Evolutionary conservation across 1,140 invertebrate species (phyloP), one percentile per base, ranked within the genome.

Genomic region (Apis florea): DNA sequence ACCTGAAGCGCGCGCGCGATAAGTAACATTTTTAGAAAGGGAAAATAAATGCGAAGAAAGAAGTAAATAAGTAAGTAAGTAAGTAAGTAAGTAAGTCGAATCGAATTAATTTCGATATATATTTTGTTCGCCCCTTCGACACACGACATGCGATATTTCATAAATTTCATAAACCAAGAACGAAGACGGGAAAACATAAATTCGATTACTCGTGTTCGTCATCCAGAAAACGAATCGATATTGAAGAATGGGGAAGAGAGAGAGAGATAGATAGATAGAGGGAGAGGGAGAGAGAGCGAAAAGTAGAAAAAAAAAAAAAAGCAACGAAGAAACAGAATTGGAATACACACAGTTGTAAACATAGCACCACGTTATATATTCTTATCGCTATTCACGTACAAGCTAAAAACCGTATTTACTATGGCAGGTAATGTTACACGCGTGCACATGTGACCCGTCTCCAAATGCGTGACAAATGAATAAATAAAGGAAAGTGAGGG

Each of bases 321-420:
- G 19, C 4, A 51, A 58, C 40, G 49, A 61, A 82, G 49, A 61
- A 82, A 58, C 4, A 66, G 3, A 59, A 31, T 54, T 59, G 15
- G 58, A 59, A 6, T 53, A 9, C n/a, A n/a, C n/a, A n/a, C 31
- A 11, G 80, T 77, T 70, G 15, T 17, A 49, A 77, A 78, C 68
- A 63, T 82, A 83, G 81, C 75, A 83, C 74, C 77, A 84, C 72
- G 54, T 83, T 69, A 49, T 69, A 49, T 59, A 74, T 69, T 72
- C 84, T 84, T 72, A 68, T 77, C 54, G 40, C 73, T 79, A 79
- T 82, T 58, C 68, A 63, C 63, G 64, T 69, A 79, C 67, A 56
- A 86, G 74, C 85, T 87, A 86, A 86, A 86, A 83, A 72, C 74
- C 49, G 69, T 79, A 81, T 84, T 51, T 61, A 49, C 51, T 74